Percentiles rank a stretch among this genome's conserved stretches.
These are phyloP conservation scores for Nixonia krombeini DNA, from an alignment of 1,140 invertebrate species.

Conservation along the genomic window DNA sequence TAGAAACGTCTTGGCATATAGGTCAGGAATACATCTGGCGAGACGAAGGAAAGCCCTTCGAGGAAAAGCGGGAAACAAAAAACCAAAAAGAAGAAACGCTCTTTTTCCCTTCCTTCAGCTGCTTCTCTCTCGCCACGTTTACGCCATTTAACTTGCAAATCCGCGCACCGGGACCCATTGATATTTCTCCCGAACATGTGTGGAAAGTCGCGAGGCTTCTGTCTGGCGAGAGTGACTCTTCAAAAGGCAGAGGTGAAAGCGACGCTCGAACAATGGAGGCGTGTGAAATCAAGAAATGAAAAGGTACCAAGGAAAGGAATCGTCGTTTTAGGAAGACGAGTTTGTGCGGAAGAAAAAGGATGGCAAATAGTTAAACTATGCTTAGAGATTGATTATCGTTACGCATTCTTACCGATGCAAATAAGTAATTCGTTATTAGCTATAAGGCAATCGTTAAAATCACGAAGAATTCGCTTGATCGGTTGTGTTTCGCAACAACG, in stretches of 20 bases:
- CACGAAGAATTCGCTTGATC: too few species aligned
- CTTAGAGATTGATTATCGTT: too few species aligned
- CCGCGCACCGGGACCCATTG: constrained; percentile 51
- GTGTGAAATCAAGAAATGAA: constrained; percentile 56
- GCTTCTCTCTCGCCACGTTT: constrained; percentile 49
- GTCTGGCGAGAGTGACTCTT: constrained; percentile 16
- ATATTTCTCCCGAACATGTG: constrained; percentile 57
- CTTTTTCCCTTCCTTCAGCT: too few species aligned
- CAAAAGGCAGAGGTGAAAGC: constrained; percentile 13
- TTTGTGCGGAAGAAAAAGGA: constrained; percentile 7
- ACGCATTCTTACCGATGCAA: too few species aligned
- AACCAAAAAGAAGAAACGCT: too few species aligned
- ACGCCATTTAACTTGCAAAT: constrained; percentile 68
- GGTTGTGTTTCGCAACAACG: background rate
- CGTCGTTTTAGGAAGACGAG: background rate
- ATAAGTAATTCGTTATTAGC: too few species aligned
- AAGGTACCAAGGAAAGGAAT: constrained; percentile 43
- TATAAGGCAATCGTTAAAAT: too few species aligned
- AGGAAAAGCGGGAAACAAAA: constrained; percentile 30
- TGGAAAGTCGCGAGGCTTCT: constrained; percentile 53
- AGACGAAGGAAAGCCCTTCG: constrained; percentile 7
- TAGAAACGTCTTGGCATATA: constrained; percentile 12
- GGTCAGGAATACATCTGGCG: constrained; percentile 9
- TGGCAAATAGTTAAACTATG: too few species aligned
- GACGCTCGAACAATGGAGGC: constrained; percentile 30